phyloP scores from a whole-genome alignment of 2,797 vertebrate species.

The Oreochromis grahami region DNA sequence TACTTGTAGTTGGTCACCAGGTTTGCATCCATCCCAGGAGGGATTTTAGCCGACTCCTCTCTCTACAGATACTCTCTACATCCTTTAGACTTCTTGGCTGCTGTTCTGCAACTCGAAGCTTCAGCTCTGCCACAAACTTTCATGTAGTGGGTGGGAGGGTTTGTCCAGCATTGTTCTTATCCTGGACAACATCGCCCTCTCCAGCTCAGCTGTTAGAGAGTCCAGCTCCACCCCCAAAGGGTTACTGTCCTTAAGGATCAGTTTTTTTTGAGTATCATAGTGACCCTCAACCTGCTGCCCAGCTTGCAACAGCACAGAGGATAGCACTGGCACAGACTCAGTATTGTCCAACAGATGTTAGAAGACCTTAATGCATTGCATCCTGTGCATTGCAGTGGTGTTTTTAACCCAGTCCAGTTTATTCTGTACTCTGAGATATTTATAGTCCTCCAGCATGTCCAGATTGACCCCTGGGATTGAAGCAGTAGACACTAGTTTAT shows the following conservation, averaged over 20 bases:
- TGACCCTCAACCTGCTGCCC: not conserved
- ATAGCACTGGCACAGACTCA: not conserved
- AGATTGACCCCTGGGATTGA: too few relatives aligned
- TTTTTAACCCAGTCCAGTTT: too few relatives aligned
- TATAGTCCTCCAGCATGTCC: too few relatives aligned
- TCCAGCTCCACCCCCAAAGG: not conserved
- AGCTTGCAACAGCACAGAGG: not conserved
- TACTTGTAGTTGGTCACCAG: not conserved
- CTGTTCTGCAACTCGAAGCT: not conserved
- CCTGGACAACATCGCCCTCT: not conserved
- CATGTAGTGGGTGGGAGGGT: not conserved
- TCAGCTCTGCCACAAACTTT: not conserved
- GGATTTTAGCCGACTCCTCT: not conserved
- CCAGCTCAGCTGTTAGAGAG: not conserved
- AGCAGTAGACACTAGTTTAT: too few relatives aligned
- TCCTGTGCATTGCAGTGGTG: too few relatives aligned
- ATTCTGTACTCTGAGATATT: too few relatives aligned
- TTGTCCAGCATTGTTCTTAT: not conserved
- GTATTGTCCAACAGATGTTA: too few relatives aligned
- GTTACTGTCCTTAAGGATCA: not conserved
- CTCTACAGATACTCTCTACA: not conserved
- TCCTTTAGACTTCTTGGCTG: not conserved
- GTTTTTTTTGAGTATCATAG: not conserved
- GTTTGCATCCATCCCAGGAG: not conserved
- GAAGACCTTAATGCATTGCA: too few relatives aligned